A percentile compares a stretch with the other conserved stretches of the same genome.
These are phyloP conservation scores for Ophiodon elongatus DNA, from an alignment of 2,113 vertebrate genomes.

Conservation along the genomic window DNA sequence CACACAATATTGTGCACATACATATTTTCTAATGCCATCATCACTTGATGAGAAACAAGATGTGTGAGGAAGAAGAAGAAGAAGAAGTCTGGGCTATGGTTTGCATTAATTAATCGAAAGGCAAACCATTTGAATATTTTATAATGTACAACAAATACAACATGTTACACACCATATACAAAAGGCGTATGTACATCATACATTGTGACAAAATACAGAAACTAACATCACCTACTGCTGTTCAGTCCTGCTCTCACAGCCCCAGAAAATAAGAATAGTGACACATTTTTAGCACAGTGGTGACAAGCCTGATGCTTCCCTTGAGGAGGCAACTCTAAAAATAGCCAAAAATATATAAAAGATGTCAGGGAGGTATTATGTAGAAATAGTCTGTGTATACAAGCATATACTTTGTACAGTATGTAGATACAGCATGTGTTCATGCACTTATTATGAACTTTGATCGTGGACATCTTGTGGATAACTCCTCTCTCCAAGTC, in stretches of 20 bases:
- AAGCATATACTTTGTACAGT: neutral
- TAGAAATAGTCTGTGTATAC: slow-evolving; percentile 30
- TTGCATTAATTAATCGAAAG: slow-evolving; percentile 8
- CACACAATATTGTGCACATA: neutral
- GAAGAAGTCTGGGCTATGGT: neutral
- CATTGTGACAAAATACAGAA: slow-evolving; percentile 18
- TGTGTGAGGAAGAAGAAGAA: too few species aligned
- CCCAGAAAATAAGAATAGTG: slow-evolving; percentile 41
- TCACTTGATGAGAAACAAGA: neutral
- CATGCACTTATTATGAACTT: slow-evolving; percentile 17
- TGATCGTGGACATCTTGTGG: slow-evolving; percentile 21
- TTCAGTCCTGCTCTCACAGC: slow-evolving; percentile 26
- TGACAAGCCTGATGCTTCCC: slow-evolving; percentile 46
- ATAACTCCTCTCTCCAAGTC: slow-evolving; percentile 2
- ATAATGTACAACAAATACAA: slow-evolving; percentile 8
- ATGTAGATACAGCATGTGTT: neutral
- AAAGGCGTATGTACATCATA: too few species aligned
- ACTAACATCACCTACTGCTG: slow-evolving; percentile 30
- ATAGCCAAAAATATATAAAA: slow-evolving; percentile 25
- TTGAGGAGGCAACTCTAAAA: slow-evolving; percentile 40
- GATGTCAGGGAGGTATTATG: slow-evolving; percentile 11
- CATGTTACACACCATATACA: too few species aligned
- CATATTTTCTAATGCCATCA: neutral
- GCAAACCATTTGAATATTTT: neutral
- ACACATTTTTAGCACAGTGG: slow-evolving; percentile 41